A percentile compares a stretch with the other conserved stretches of the same genome.
phyloP scores from a whole-genome alignment of 2,888 invertebrate genomes.

The Agriopis marginaria region DNA sequence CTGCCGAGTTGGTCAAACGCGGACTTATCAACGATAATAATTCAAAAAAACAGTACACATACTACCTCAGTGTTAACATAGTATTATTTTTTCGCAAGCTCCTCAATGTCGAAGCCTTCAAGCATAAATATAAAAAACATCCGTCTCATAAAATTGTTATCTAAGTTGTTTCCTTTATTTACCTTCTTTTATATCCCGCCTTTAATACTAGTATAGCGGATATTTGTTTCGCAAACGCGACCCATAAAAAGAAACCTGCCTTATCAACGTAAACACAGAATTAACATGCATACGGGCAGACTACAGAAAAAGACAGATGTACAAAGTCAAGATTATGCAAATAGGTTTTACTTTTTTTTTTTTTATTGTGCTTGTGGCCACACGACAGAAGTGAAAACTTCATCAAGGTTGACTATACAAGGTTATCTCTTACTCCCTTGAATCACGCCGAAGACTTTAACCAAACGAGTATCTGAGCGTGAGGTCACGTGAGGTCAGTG shows the following conservation, averaged over 20 bases:
- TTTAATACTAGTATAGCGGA: constrained; percentile 29
- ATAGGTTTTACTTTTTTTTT: too few species aligned
- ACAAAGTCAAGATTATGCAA: background rate
- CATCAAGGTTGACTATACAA: too few species aligned
- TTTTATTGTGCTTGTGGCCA: too few species aligned
- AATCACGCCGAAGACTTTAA: too few species aligned
- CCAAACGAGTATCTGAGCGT: too few species aligned
- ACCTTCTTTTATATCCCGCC: constrained; percentile 25
- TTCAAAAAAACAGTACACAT: too few species aligned
- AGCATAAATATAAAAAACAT: constrained; percentile 12
- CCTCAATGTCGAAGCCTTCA: constrained; percentile 19
- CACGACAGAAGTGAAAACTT: too few species aligned
- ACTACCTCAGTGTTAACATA: background rate
- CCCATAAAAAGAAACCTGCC: constrained; percentile 34
- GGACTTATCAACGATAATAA: too few species aligned
- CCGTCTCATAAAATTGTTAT: constrained; percentile 25
- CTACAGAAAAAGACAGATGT: constrained; percentile 1
- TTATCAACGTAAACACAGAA: constrained; percentile 33
- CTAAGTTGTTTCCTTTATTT: constrained; percentile 35
- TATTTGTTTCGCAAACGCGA: constrained; percentile 44
- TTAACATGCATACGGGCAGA: constrained; percentile 43
- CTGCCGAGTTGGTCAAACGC: too few species aligned
- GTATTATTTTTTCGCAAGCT: constrained; percentile 9
- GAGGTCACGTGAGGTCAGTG: too few species aligned
- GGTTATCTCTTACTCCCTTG: too few species aligned